Evolutionary conservation across 1,140 invertebrate species (phyloP), one percentile per base, ranked within the genome.

Genomic region (Teleogryllus occipitalis): DNA sequence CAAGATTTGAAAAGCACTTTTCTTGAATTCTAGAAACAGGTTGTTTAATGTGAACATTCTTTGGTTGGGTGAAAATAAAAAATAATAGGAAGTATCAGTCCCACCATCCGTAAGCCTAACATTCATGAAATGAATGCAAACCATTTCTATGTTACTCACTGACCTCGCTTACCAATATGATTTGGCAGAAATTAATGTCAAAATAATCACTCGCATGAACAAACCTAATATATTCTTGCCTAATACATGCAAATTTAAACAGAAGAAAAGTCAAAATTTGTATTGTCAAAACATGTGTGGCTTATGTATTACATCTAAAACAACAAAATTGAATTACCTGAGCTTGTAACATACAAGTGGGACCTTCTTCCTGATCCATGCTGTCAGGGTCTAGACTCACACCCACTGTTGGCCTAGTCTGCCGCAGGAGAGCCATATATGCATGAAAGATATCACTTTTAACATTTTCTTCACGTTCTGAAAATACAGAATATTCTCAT

Each of bases 381-480:
- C 92, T 90, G 82, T 94, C 91, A 0, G 92, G 90, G 85, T 95
- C 94, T 10, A 90, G 87, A 48, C 87, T 87, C 12, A 90, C 86
- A 48, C 89, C 88, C 7, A 91, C 88, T 47, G 92, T 89, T 0
- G 94, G 91, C 80, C 92, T 91, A 0, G 97, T 98, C 86, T 97
- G 96, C 81, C 93, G 90, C 77, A 99, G 85, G n/a, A 99, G 86
- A 0, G 96, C 95, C 78, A 98, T 95, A 84, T 98, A 99, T 0
- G 97, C 97, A 83, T 97, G 95, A 84, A 99, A 96, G 76, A 99
- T 97, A 84, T 99, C 98, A 74, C 96, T 96, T 85, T 98, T 98
- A 0, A 99, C 98, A 87, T 98, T 99, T 87, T 99, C 98, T 88
- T 99, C 98, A 73, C 98, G 90, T 87, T 99, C 98, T 93, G 85